Evolutionary conservation across 2,888 invertebrate species (phyloP), one percentile per base, ranked within the genome.

Genomic region (Chydorus sphaericus): DNA sequence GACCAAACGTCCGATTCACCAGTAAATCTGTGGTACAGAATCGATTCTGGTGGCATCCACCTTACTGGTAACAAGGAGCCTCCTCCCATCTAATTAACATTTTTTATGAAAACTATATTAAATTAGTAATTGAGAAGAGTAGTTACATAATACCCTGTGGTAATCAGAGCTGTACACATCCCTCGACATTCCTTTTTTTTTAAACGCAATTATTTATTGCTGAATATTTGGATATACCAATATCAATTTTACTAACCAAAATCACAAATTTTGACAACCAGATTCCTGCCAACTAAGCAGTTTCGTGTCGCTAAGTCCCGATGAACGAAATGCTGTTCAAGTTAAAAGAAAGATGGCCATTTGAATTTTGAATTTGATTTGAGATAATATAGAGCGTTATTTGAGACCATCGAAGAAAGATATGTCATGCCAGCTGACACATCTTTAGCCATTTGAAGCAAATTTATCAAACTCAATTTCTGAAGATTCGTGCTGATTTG

Each of bases 31-130:
- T 72, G 73, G 57, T 72, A 73, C 54, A 74, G 63, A 28, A 77
- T 69, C 1, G 73, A 69, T 64, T 77, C 76, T 4, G 73, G 71
- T 3, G 76, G 71, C 73, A 77, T 74, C 76, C 76, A 76, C 18
- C 76, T 62, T 70, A 76, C 62, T 68, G 73, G 72, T 26, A 73
- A 61, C 53, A 70, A 63, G 33, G 70, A 69, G 57, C 71, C 39
- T n/a, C 39, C 18, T n/a, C 5, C 33, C 2, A 53, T 37, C 38
- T 53, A n/a, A n/a, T n/a, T n/a, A n/a, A n/a, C n/a, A 48, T 14
- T 55, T 67, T n/a, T n/a, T n/a, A n/a, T n/a, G n/a, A n/a, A n/a
- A n/a, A n/a, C n/a, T n/a, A n/a, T n/a, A n/a, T n/a, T n/a, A n/a
- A n/a, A n/a, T n/a, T n/a, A n/a, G n/a, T n/a, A n/a, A n/a, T n/a